These are phyloP conservation scores for Drosophila meridiana DNA, from an alignment of 2,888 invertebrate genomes.

Conservation along the genomic window DNA sequence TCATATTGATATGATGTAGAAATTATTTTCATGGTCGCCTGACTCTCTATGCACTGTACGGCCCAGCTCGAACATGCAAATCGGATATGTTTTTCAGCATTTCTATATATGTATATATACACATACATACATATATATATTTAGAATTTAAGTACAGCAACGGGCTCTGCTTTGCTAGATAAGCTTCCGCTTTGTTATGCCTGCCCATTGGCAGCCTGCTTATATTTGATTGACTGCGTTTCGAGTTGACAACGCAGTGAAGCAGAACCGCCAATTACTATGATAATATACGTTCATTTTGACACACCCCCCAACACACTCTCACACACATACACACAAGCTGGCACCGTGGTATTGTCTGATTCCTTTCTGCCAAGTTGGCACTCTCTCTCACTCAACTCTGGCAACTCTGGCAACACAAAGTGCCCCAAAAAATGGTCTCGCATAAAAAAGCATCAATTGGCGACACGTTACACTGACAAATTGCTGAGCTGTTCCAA, in stretches of 20 bases:
- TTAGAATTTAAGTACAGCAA: conserved; percentile 41
- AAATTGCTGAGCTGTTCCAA: conserved; percentile 60
- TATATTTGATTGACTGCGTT: conserved; percentile 76
- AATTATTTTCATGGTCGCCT: conserved; percentile 78
- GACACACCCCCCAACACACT: conserved; percentile 25
- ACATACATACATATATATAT: background rate
- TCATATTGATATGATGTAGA: conserved; percentile 59
- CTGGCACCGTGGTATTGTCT: conserved; percentile 41
- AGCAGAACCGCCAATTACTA: conserved; percentile 61
- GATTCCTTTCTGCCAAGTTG: conserved; percentile 56
- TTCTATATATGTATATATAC: background rate
- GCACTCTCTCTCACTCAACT: conserved; percentile 35
- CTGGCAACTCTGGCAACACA: conserved; percentile 23
- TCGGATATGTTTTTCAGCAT: conserved; percentile 9
- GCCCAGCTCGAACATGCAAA: conserved; percentile 58
- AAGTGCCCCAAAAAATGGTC: conserved; percentile 29
- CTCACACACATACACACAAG: conserved; percentile 27
- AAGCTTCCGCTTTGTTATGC: conserved; percentile 75
- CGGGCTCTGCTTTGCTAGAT: conserved; percentile 45
- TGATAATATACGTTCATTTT: conserved; percentile 54
- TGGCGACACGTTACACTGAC: conserved; percentile 74
- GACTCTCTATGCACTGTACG: conserved; percentile 49
- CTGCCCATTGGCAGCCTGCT: conserved; percentile 53
- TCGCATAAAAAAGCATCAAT: conserved; percentile 51
- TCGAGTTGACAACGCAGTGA: conserved; percentile 51